Base-by-base conservation (phyloP, 2,113 vertebrate species). In the Aramus guarauna region DNA sequence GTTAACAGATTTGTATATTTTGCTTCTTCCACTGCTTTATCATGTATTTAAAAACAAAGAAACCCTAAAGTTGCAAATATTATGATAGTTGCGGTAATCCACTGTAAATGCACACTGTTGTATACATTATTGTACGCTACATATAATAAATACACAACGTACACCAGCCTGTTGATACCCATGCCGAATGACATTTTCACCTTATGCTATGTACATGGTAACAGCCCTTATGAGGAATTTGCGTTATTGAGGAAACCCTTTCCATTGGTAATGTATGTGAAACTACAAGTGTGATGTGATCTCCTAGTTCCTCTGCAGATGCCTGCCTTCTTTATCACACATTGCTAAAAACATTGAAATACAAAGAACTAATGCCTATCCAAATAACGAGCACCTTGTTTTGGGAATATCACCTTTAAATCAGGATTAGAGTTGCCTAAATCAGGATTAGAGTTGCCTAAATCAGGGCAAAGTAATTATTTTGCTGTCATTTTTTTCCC, bases 51-150 rank as follows among this genome's bases (percentile, higher is more conserved):
- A 56, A 91, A 66, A 3, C 6, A 80, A 83, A 88, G 24, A 80
- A 68, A 14, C 2, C 2, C 11, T 2, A 16, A 48, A 63, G 34
- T 8, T 72, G 22, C 37, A 76, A 84, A 67, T 48, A 55, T 47
- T 52, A 24, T 2, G 3, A 14, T 37, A 16, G 37, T 39, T 79
- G 9, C 3, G 1, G 1, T 56, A 75, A 60, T 8, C 3, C 41
- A 62, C 32, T 45, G 32, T n/a, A 75, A 79, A 71, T 18, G 14
- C 29, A 79, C 17, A 64, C 11, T 34, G 11, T 30, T 52, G 13
- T 29, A 68, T 63, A 21, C 22, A 16, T 43, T 82, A 48, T 29
- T 78, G 5, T 43, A 59, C 15, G 12, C 26, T 41, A 24, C 13
- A 30, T 30, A 20, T 11, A 80, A 81, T 47, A 80, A 80, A 75